These are phyloP conservation scores for Luehdorfia chinensis DNA, from an alignment of 1,140 invertebrate genomes.

Conservation along the genomic window DNA sequence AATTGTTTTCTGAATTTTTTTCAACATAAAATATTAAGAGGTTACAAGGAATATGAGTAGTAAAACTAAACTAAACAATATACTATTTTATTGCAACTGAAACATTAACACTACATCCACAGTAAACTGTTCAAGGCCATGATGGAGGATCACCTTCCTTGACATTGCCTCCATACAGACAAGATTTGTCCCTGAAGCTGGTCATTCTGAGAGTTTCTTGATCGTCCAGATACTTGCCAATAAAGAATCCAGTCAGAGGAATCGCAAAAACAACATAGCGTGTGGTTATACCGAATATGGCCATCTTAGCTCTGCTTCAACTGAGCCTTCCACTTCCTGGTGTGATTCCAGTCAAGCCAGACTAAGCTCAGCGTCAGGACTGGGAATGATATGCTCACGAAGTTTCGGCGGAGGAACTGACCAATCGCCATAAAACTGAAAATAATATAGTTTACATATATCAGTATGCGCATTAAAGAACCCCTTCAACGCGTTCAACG, in stretches of 20 bases:
- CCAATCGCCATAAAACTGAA: slow-evolving; percentile 62
- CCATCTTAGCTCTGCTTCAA: slow-evolving; percentile 67
- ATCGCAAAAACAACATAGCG: slow-evolving; percentile 62
- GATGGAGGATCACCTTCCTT: slow-evolving; percentile 83
- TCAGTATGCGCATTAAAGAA: no score
- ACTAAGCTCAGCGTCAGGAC: slow-evolving; percentile 77
- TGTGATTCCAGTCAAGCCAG: slow-evolving; percentile 83
- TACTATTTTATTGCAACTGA: no score
- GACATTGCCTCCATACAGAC: slow-evolving; percentile 82
- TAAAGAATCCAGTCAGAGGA: slow-evolving; percentile 75
- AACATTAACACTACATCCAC: no score
- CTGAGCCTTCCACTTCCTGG: slow-evolving; percentile 82
- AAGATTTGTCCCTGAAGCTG: slow-evolving; percentile 86
- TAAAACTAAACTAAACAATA: no score
- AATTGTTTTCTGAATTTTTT: no score
- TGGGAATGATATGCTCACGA: slow-evolving; percentile 81
- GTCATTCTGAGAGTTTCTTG: slow-evolving; percentile 84
- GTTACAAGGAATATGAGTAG: no score
- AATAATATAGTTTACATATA: slow-evolving; percentile 9
- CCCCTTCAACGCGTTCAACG: no score
- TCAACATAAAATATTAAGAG: no score
- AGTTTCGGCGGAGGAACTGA: slow-evolving; percentile 77
- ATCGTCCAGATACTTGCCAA: slow-evolving; percentile 82
- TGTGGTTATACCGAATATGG: slow-evolving; percentile 74
- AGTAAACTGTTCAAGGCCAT: slow-evolving; percentile 83